Conservation (phyloP, 2,888 invertebrate species). For the Noctua janthina region DNA sequence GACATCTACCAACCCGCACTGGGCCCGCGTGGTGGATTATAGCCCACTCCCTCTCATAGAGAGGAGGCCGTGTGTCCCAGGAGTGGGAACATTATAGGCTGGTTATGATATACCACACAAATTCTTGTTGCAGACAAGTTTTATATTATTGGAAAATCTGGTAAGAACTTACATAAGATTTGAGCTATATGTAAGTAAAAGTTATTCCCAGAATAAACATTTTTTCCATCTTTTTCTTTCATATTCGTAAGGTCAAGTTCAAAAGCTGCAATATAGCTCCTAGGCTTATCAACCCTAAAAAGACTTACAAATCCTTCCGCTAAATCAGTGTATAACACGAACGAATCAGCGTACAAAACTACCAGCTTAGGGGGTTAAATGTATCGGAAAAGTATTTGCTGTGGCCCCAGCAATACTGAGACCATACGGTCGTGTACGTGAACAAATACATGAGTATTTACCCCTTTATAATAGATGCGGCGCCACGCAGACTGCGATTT, state of each 20-base stretch:
- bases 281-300: constrained; percentile 6
- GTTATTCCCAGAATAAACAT: not conserved
- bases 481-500: constrained; percentile 41
- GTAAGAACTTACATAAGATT: not conserved
- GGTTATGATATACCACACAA: too few species aligned
- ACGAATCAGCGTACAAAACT: constrained; percentile 56
- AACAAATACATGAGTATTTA: constrained; percentile 65
- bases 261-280: not conserved
- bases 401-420: constrained; percentile 58
- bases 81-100: too few species aligned
- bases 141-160: not conserved
- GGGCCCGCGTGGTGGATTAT: too few species aligned
- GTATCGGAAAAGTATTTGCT: constrained; percentile 64
- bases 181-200: not conserved
- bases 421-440: constrained; percentile 34
- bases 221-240: not conserved
- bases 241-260: not conserved
- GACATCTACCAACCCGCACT: too few species aligned
- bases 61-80: too few species aligned
- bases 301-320: constrained; percentile 22
- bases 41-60: too few species aligned
- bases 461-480: constrained; percentile 64
- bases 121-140: not conserved
- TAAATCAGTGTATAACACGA: constrained; percentile 49
- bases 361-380: constrained; percentile 61